These are phyloP conservation scores for Varecia variegata DNA, from an alignment of 2,797 vertebrate genomes.

Conservation along the genomic window DNA sequence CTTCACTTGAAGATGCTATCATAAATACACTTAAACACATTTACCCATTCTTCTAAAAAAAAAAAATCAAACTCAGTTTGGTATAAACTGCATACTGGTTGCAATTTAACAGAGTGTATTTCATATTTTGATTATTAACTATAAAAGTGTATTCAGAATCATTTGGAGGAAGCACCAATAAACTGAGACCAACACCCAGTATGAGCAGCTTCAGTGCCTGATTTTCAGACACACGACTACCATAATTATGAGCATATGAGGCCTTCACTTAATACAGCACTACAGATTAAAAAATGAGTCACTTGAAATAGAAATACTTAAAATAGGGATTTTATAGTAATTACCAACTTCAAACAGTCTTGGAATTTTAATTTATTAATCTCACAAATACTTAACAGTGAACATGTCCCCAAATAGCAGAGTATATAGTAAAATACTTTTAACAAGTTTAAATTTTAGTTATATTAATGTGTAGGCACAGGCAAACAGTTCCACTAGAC, in stretches of 20 bases:
- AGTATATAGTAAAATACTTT: background rate
- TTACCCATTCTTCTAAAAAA: background rate
- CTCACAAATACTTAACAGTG: constrained; percentile 33
- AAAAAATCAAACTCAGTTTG: background rate
- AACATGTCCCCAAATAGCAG: background rate
- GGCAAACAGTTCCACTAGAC: background rate
- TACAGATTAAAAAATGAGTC: constrained; percentile 57
- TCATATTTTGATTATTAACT: background rate
- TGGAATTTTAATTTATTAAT: constrained; percentile 40
- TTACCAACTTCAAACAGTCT: constrained; percentile 47
- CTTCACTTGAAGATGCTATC: background rate
- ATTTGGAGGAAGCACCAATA: constrained; percentile 1
- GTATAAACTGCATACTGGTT: background rate
- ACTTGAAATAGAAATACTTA: constrained; percentile 34
- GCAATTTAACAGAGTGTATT: constrained; percentile 19
- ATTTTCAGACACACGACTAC: constrained; percentile 53
- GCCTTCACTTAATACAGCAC: constrained; percentile 39
- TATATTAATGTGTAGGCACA: background rate
- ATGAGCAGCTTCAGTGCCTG: background rate
- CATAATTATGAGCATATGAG: constrained; percentile 35
- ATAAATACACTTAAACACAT: background rate
- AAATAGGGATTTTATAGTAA: constrained; percentile 54
- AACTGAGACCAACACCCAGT: constrained; percentile 42
- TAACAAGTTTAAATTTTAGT: constrained; percentile 31
- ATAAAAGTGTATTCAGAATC: constrained; percentile 37